Conservation (phyloP, 1,140 invertebrate species). For the Tetragnatha versicolor region DNA sequence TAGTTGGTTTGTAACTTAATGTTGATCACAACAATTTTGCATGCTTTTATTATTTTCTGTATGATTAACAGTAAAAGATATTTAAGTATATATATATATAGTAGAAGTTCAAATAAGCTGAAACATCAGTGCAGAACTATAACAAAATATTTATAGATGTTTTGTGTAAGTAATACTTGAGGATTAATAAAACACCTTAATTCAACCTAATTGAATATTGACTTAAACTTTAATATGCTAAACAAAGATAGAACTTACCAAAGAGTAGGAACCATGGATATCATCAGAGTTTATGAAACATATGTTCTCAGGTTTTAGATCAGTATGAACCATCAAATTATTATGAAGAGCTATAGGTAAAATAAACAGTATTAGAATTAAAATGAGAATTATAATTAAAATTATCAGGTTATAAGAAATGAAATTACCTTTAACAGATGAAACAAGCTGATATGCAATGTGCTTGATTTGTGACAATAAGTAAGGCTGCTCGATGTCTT, state of each 20-base stretch:
- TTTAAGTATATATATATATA: background rate
- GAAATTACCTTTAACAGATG: conserved; percentile 85
- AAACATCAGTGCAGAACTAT: background rate
- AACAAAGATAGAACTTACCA: background rate
- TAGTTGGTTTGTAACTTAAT: too few species aligned
- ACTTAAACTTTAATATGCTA: background rate
- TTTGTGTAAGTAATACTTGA: background rate
- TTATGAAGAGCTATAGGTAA: conserved; percentile 82
- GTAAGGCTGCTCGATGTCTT: conserved; percentile 98
- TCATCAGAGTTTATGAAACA: conserved; percentile 95
- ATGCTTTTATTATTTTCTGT: too few species aligned
- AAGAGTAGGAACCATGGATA: conserved; percentile 60
- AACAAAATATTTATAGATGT: too few species aligned
- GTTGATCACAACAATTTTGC: too few species aligned
- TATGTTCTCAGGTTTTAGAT: conserved; percentile 99
- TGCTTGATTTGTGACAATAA: conserved; percentile 96
- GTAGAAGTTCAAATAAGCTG: background rate
- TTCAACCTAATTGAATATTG: background rate
- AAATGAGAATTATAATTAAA: too few species aligned
- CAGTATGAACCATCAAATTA: conserved; percentile 97
- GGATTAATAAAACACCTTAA: background rate
- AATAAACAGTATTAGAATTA: background rate
- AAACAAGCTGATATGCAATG: conserved; percentile 96
- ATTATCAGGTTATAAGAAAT: background rate
- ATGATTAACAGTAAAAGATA: too few species aligned